Conservation (phyloP, 1,140 invertebrate species). For the Battus philenor region DNA sequence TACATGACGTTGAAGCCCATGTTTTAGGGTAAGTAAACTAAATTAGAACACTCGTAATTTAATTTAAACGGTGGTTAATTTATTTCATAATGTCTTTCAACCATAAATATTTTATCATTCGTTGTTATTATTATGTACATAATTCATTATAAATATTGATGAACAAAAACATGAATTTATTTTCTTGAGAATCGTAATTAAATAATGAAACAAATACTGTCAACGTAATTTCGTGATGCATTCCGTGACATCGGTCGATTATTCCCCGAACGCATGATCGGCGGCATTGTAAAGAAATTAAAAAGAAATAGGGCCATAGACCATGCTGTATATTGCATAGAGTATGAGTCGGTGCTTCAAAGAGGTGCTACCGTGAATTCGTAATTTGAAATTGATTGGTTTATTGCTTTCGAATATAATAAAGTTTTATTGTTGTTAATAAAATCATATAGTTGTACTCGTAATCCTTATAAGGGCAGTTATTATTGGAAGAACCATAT, state of each 20-base stretch:
- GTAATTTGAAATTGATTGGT: constrained; percentile 39
- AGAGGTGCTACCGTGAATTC: constrained; percentile 30
- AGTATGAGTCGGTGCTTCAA: constrained; percentile 31
- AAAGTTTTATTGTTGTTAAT: constrained; percentile 31
- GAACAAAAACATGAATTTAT: too few species aligned
- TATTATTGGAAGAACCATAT: not conserved
- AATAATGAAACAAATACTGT: constrained; percentile 9
- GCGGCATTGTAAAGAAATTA: constrained; percentile 45
- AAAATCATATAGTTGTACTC: constrained; percentile 15
- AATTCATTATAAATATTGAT: too few species aligned
- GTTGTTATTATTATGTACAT: too few species aligned
- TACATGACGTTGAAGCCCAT: too few species aligned
- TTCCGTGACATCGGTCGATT: constrained; percentile 17
- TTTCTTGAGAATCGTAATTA: not conserved
- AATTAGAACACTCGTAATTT: too few species aligned
- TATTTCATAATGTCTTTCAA: too few species aligned
- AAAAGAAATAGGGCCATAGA: constrained; percentile 46
- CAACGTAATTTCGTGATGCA: constrained; percentile 13
- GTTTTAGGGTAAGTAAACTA: too few species aligned
- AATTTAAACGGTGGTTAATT: too few species aligned
- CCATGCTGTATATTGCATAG: constrained; percentile 25
- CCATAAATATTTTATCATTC: too few species aligned
- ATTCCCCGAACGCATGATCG: constrained; percentile 27
- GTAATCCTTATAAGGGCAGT: not conserved
- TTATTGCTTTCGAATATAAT: constrained; percentile 30